Base-by-base conservation (phyloP, 1,140 invertebrate genomes). In the Caenorhabditis inopinata region DNA sequence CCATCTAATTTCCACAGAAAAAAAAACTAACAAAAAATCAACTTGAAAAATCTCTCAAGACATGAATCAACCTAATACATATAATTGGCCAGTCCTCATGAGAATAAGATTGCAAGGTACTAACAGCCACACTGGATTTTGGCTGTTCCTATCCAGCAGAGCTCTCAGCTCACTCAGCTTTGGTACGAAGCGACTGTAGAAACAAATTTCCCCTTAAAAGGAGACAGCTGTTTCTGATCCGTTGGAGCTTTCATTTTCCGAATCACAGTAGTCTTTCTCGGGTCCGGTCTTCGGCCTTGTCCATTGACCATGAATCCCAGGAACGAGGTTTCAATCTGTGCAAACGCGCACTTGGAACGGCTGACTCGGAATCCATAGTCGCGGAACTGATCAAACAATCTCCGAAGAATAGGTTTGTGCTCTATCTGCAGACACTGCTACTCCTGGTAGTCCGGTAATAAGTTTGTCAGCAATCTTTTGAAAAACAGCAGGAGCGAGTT, bases 401-500 rank as follows among this genome's bases (percentile, higher is more conserved):
- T 38, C 18, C 29, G 23, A 2, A 83, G 62, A 18, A 29, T 58
- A 2, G 11, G 5, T 5, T 29, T 18, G 58, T 83, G 82, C 25
- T 81, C 75, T 25, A 38, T 84, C 84, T 1, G 85, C 35, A 38
- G 86, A 85, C 21, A 5, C 47, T 27, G 84, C 75, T 21, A 84
- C 84, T 23, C 81, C 84, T 25, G 82, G 82, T 9, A 90, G 68
- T 23, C 83, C 84, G 49, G 74, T 35, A 11, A 91, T 62, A 2
- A 89, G 79, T 79, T 87, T 81, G 46, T 90, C 89, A 21, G 91
- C 90, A n/a, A 89, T 85, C 76, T 87, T 35, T 82, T 92, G 90
- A 80, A 91, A 92, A 78, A 90, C 89, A n/a, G 87, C 83, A 23
- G 91, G 90, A 0, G 90, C 90, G 21, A 87, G 88, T 78, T 89